Base-by-base conservation (phyloP, 2,888 invertebrate species). In the Spilarctia lutea region DNA sequence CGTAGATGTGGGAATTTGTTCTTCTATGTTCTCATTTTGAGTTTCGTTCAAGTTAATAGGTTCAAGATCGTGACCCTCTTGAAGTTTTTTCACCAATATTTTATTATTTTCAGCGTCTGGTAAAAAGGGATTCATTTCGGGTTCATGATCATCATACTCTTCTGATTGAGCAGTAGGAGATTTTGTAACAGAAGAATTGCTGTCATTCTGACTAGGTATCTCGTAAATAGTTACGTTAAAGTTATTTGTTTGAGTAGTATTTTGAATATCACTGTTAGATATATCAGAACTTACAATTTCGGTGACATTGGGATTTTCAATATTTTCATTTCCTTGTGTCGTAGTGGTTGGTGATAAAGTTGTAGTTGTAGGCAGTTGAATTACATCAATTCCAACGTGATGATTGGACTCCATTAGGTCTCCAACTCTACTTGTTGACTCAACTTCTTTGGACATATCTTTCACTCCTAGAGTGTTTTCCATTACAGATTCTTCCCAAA, bases 91-190 rank as follows among this genome's bases (percentile, higher is more conserved):
- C 2, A 96, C 96, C 52, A 96, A 93, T 24, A 95, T 96, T 82
- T 96, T 96, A 85, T 97, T 96, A 80, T 96, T 97, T 88, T 97
- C 97, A 30, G 96, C 94, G 86, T 97, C 97, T 13, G 97, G 97
- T 83, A 97, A 91, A 86, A 97, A 97, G 10, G 97, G 97, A 77
- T 97, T 97, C 97, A 97, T 97, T 83, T 96, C 96, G 67, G 96
- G 96, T 85, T 92, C 93, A 78, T 94, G 94, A 74, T 95, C 94
- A 70, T 92, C 94, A 68, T 93, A 92, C 80, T 94, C 94, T 2
- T 91, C 81, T 10, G 92, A 90, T 72, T 92, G 92, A 8, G 89
- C 74, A 81, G 87, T 90, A 42, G 85, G 78, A 68, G 91, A 80
- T 82, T 92, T 93, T 68, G 87, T 78, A 69, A 84, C 71, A 60